Percentiles rank a stretch among this genome's conserved stretches.
These are phyloP conservation scores for Drosophila recens DNA, from an alignment of 2,888 invertebrate genomes.

Conservation along the genomic window DNA sequence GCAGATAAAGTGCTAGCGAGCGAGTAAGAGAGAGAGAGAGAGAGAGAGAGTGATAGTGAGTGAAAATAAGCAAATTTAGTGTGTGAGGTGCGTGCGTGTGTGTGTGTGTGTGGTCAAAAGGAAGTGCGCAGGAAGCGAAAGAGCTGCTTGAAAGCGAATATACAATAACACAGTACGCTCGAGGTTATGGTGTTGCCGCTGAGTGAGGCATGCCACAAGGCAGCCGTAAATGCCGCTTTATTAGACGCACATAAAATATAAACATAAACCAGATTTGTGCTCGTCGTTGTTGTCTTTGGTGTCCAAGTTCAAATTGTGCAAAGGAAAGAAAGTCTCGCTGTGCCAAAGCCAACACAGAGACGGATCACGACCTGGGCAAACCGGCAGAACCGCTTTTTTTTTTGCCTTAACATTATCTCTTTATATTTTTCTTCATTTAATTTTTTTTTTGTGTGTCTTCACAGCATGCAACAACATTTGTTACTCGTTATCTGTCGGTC, in stretches of 20 bases:
- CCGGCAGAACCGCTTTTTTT: slow-evolving; percentile 78
- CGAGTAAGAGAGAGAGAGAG: not conserved
- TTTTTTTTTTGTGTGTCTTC: slow-evolving; percentile 43
- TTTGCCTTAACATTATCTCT: slow-evolving; percentile 32
- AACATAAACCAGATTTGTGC: slow-evolving; percentile 76
- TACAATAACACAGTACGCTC: slow-evolving; percentile 18
- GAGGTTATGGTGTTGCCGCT: slow-evolving; percentile 47
- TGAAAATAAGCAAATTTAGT: slow-evolving; percentile 17
- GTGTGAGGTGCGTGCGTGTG: slow-evolving; percentile 14
- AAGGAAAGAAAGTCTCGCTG: slow-evolving; percentile 67
- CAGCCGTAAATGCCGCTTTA: slow-evolving; percentile 61
- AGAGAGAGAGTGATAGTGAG: not conserved
- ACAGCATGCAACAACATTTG: slow-evolving; percentile 48
- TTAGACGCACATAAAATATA: slow-evolving; percentile 63
- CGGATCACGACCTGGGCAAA: slow-evolving; percentile 74
- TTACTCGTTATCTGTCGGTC: slow-evolving; percentile 13
- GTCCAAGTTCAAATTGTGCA: slow-evolving; percentile 78
- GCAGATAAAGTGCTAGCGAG: slow-evolving; percentile 9
- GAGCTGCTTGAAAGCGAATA: slow-evolving; percentile 52
- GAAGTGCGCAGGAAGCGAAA: slow-evolving; percentile 59
- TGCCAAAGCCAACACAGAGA: slow-evolving; percentile 19
- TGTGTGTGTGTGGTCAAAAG: slow-evolving; percentile 37
- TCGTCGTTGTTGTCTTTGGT: slow-evolving; percentile 48
- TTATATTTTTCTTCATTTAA: slow-evolving; percentile 29
- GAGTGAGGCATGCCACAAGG: slow-evolving; percentile 23